A percentile compares a stretch with the other conserved stretches of the same genome.
Evolutionary conservation across 1,140 invertebrate genomes (phyloP).

Genomic region (Coelopa frigida): DNA sequence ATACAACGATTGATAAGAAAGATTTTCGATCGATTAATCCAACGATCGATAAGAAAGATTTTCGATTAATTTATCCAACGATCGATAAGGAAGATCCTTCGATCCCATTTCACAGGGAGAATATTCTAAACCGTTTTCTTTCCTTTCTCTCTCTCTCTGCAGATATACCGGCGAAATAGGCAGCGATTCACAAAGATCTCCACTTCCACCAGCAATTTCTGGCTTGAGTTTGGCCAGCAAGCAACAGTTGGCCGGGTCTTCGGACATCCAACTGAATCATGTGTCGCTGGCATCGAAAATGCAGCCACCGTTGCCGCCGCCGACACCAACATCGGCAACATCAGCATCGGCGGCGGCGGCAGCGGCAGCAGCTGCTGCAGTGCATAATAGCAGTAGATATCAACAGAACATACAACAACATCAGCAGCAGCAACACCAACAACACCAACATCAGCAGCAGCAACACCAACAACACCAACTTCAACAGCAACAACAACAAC

Average conservation of each 20-base stretch:
- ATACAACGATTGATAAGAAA: no score
- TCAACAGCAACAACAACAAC: slow-evolving; percentile 18
- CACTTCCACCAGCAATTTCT: slow-evolving; percentile 44
- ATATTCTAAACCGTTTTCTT: no score
- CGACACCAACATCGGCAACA: neutral
- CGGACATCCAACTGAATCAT: neutral
- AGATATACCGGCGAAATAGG: slow-evolving; percentile 44
- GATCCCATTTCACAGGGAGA: no score
- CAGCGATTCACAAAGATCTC: slow-evolving; percentile 45
- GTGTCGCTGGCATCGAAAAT: slow-evolving; percentile 10
- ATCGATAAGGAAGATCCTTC: no score
- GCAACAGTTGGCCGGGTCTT: slow-evolving; percentile 12
- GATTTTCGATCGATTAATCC: no score
- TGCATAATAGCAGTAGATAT: neutral
- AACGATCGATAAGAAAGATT: no score
- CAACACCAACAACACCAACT: slow-evolving; percentile 6
- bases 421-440: slow-evolving; percentile 6
- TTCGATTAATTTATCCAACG: no score
- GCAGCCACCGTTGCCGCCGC: slow-evolving; percentile 16
- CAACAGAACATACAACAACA: neutral
- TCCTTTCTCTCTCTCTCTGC: neutral
- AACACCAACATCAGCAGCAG: slow-evolving; percentile 13
- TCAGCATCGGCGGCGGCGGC: neutral
- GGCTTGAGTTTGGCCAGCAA: slow-evolving; percentile 41
- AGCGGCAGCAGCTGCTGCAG: no score